Conservation (phyloP, 1,140 invertebrate species). For the Cephus cinctus region DNA sequence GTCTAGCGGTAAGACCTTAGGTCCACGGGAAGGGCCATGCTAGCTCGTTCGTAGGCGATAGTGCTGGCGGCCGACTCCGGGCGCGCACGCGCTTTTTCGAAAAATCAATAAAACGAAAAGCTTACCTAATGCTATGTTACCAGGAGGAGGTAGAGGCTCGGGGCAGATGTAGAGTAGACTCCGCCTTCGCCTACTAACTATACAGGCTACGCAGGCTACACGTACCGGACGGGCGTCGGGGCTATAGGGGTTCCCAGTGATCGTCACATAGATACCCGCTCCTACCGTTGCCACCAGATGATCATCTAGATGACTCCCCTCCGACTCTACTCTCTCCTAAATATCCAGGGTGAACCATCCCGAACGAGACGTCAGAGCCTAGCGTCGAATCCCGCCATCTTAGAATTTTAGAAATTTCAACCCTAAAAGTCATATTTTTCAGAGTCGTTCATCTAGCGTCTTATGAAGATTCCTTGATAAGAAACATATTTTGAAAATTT, state of each 20-base stretch:
- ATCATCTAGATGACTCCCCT: slow-evolving; percentile 41
- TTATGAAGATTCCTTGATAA: too few species aligned
- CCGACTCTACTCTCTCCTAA: too few species aligned
- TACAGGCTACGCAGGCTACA: too few species aligned
- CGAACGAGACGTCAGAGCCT: background rate
- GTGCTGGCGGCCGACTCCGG: slow-evolving; percentile 43
- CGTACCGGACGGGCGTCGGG: slow-evolving; percentile 2
- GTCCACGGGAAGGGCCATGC: background rate
- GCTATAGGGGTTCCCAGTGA: slow-evolving; percentile 42
- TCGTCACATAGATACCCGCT: slow-evolving; percentile 43
- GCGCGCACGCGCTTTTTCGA: slow-evolving; percentile 57
- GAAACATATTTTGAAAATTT: too few species aligned
- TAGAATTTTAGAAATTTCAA: too few species aligned
- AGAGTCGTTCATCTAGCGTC: too few species aligned
- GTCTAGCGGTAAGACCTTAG: background rate
- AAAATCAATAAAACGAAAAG: slow-evolving; percentile 60
- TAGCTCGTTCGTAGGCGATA: slow-evolving; percentile 47
- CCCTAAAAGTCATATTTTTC: too few species aligned
- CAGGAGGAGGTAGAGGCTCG: slow-evolving; percentile 26
- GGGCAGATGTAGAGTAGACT: slow-evolving; percentile 33
- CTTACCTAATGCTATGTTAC: slow-evolving; percentile 55
- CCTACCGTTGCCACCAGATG: slow-evolving; percentile 42
- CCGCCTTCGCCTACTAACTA: slow-evolving; percentile 54
- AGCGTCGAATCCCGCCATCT: too few species aligned
- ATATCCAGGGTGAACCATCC: slow-evolving; percentile 1